Evolutionary conservation across 2,797 vertebrate genomes (phyloP).

Genomic region (Falco biarmicus): DNA sequence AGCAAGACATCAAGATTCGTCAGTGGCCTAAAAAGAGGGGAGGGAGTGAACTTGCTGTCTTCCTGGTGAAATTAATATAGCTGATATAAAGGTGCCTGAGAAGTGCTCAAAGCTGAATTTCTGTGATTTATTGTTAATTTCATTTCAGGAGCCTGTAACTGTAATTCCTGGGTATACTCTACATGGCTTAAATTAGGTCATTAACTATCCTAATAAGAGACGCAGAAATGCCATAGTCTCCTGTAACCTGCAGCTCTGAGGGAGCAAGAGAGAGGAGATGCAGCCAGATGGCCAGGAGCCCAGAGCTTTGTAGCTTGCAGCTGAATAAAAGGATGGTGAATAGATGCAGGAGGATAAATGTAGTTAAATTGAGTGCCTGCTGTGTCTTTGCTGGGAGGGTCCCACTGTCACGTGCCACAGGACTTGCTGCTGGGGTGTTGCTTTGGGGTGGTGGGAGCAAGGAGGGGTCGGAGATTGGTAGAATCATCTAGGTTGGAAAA

Average conservation of each 20-base stretch:
- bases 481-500: background rate
- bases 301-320: background rate
- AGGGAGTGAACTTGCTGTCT: background rate
- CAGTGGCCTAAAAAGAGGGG: background rate
- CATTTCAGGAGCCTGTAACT: background rate
- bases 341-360: background rate
- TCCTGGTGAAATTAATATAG: background rate
- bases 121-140: background rate
- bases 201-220: background rate
- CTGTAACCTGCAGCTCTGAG: background rate
- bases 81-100: background rate
- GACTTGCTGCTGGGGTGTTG: background rate
- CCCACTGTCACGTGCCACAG: rapidly evolving
- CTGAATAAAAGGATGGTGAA: background rate
- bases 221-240: background rate
- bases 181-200: background rate
- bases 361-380: background rate
- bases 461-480: background rate
- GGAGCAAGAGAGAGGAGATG: background rate
- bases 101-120: background rate
- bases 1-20: background rate
- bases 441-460: background rate
- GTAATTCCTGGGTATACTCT: background rate
- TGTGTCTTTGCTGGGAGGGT: background rate
- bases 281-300: background rate